A percentile compares a stretch with the other conserved stretches of the same genome.
Conservation (phyloP, 2,797 vertebrate species). For the Schizopygopsis malacanthus region DNA sequence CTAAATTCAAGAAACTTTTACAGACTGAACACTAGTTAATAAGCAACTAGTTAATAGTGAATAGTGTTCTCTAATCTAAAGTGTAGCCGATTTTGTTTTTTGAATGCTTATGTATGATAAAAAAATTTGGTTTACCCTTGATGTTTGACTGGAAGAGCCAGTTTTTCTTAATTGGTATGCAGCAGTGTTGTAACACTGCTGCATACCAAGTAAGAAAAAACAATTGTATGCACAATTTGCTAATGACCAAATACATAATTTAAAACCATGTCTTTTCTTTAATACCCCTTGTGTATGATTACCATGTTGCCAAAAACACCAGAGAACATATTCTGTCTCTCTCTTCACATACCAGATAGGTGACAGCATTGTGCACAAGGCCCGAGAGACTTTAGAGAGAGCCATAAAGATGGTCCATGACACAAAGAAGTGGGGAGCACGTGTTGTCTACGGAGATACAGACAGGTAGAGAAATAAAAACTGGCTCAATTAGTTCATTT, state of each 20-base stretch:
- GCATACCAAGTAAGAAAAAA: no score
- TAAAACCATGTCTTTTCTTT: background rate
- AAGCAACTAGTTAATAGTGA: background rate
- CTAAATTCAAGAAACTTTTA: background rate
- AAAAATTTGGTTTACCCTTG: background rate
- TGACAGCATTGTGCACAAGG: conserved; percentile 97
- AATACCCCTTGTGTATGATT: background rate
- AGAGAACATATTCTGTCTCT: background rate
- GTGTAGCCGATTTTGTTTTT: background rate
- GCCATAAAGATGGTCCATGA: conserved; percentile 97
- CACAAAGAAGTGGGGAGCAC: conserved; percentile 96
- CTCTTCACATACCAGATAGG: conserved; percentile 80
- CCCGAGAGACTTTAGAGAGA: conserved; percentile 95
- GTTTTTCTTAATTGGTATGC: background rate
- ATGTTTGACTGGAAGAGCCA: background rate
- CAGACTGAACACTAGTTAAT: background rate
- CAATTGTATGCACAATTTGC: background rate
- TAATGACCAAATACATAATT: background rate
- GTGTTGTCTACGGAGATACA: conserved; percentile 95
- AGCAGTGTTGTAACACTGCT: background rate
- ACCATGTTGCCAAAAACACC: background rate
- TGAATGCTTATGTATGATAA: background rate
- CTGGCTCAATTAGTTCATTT: background rate
- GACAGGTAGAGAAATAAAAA: conserved; percentile 81
- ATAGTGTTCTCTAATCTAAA: background rate